These are phyloP conservation scores for Griposia aprilina DNA, from an alignment of 2,888 invertebrate genomes.

Conservation along the genomic window DNA sequence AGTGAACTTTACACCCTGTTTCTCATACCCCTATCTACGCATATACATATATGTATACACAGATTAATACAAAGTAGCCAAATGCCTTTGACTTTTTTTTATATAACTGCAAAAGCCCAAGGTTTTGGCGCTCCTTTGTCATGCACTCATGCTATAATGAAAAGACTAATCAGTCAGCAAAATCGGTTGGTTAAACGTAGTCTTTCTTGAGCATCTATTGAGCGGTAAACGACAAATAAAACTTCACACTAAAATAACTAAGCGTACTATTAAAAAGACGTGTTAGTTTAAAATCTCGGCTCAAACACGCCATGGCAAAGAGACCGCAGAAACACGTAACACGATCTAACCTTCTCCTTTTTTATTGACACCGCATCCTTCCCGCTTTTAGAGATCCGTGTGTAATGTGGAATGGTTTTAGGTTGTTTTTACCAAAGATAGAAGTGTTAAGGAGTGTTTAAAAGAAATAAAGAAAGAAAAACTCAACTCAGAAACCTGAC, in stretches of 20 bases:
- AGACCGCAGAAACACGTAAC: slow-evolving; percentile 55
- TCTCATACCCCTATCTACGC: too few species aligned
- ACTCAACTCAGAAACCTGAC: neutral
- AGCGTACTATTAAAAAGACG: slow-evolving; percentile 37
- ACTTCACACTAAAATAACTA: slow-evolving; percentile 30
- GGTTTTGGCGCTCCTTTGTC: too few species aligned
- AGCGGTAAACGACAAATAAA: slow-evolving; percentile 29
- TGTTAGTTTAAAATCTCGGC: slow-evolving; percentile 44
- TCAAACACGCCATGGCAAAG: slow-evolving; percentile 38
- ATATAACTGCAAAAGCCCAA: too few species aligned
- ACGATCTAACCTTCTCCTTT: slow-evolving; percentile 56
- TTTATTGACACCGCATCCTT: slow-evolving; percentile 66
- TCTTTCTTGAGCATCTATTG: neutral
- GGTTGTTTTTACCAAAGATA: slow-evolving; percentile 5
- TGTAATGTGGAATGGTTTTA: slow-evolving; percentile 28
- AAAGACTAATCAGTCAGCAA: neutral
- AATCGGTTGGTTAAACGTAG: too few species aligned
- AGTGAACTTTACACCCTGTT: too few species aligned
- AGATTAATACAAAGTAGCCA: too few species aligned
- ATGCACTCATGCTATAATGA: too few species aligned
- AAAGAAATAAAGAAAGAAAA: neutral
- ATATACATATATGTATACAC: too few species aligned
- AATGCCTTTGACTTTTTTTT: too few species aligned
- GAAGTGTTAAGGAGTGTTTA: neutral
- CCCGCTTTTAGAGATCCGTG: slow-evolving; percentile 31